Conservation (phyloP, 2,113 vertebrate genomes). For the Centropristis striata region DNA sequence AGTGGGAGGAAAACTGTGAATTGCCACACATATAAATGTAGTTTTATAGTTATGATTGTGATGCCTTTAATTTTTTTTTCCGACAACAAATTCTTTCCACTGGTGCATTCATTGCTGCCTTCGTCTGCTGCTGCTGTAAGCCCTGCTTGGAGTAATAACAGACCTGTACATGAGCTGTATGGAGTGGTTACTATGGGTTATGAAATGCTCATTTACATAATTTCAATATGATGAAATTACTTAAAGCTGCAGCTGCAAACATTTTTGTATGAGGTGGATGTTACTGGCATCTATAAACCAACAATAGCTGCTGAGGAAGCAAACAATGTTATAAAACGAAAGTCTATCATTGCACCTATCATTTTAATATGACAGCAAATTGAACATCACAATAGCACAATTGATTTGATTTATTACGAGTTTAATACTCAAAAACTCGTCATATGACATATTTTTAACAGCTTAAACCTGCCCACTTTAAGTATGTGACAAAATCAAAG, state of each 20-base stretch:
- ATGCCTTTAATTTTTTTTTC: constrained; percentile 14
- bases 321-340: too few relatives aligned
- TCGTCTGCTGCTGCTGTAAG: constrained; percentile 13
- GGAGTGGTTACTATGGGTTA: constrained; percentile 12
- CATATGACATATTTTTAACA: too few relatives aligned
- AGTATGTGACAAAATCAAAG: too few relatives aligned
- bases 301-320: too few relatives aligned
- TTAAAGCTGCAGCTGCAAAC: too few relatives aligned
- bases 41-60: constrained; percentile 19
- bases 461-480: too few relatives aligned
- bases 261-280: background rate
- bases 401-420: too few relatives aligned
- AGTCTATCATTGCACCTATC: too few relatives aligned
- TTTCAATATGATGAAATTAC: background rate
- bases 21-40: background rate
- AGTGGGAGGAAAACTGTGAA: constrained; percentile 14
- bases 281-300: too few relatives aligned
- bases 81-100: constrained; percentile 6
- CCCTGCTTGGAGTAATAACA: constrained; percentile 9
- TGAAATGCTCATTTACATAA: background rate
- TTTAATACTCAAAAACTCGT: too few relatives aligned
- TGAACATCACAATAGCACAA: too few relatives aligned
- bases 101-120: constrained; percentile 17
- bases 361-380: too few relatives aligned
- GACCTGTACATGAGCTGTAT: constrained; percentile 14